These are phyloP conservation scores for Argyresthia albistria DNA, from an alignment of 2,888 invertebrate genomes.

Conservation along the genomic window DNA sequence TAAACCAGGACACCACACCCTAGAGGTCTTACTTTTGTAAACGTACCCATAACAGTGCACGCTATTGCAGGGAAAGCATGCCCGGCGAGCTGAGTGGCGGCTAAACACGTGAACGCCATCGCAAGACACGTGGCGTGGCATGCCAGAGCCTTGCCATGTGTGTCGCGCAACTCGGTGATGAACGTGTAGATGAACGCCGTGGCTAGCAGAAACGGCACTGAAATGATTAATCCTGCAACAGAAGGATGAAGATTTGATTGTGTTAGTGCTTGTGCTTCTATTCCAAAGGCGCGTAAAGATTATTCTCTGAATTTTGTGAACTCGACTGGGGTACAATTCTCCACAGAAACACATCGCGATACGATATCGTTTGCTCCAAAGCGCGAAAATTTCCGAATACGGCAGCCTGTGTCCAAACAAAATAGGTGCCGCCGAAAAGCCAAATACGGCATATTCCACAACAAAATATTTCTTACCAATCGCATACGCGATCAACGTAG, in stretches of 20 bases:
- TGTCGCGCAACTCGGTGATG: constrained; percentile 67
- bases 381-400: no score
- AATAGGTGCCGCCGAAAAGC: no score
- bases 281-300: no score
- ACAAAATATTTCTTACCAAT: constrained; percentile 31
- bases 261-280: background rate
- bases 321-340: no score
- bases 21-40: no score
- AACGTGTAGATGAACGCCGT: constrained; percentile 60
- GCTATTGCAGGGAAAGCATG: constrained; percentile 51
- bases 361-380: no score
- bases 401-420: no score
- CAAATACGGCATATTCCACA: no score
- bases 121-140: constrained; percentile 70
- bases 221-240: constrained; percentile 58
- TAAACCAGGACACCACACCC: no score
- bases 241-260: constrained; percentile 6
- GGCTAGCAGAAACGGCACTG: constrained; percentile 63
- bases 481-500: constrained; percentile 48
- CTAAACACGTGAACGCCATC: constrained; percentile 66
- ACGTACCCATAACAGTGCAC: constrained; percentile 63
- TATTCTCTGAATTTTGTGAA: no score
- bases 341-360: no score
- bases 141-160: constrained; percentile 70
- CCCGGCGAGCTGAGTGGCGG: constrained; percentile 67